Evolutionary conservation across 2,888 invertebrate species (phyloP), one percentile per base, ranked within the genome.

Genomic region (Tachina fera): DNA sequence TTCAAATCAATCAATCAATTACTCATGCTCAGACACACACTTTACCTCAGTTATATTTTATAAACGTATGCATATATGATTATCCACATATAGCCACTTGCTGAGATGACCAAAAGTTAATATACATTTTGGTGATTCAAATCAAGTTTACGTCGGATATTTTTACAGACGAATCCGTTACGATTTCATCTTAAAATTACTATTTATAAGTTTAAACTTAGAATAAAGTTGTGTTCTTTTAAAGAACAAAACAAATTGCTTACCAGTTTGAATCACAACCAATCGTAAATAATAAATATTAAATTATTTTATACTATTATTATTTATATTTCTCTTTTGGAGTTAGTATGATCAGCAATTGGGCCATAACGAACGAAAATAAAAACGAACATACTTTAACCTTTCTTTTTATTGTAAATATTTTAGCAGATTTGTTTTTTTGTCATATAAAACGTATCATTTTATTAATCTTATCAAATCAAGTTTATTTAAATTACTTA

Each of bases 11-110:
- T 31, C 43, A 51, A 47, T 60, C 56, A 74, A 45, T 31, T 51
- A 51, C 9, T 71, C 45, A 58, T 22, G 39, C 39, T 22, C 45
- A 31, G 11, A 51, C n/a, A 22, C 56, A 67, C 43, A 80, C 65
- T 77, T 74, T 85, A 78, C 77, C 85, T 85, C 85, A 85, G 77
- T 81, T 68, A 41, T 61, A 74, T 75, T 45, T 56, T 84, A 58
- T 71, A 76, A 74, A 68, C 67, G 22, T 45, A 75, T 63, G 53
- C 16, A 45, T 60, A 43, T 71, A 22, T 56, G 19, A 63, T 61
- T 49, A n/a, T 60, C 5, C 2, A 47, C 10, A 9, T 77, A 49
- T 47, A 63, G 1, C 31, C 60, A 16, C 13, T 60, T 68, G 11
- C 60, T 67, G 68, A 49, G 3, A 45, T 41, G 49, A 9, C 13